These are phyloP conservation scores for Apotomis betuletana DNA, from an alignment of 2,888 invertebrate species.

Conservation along the genomic window DNA sequence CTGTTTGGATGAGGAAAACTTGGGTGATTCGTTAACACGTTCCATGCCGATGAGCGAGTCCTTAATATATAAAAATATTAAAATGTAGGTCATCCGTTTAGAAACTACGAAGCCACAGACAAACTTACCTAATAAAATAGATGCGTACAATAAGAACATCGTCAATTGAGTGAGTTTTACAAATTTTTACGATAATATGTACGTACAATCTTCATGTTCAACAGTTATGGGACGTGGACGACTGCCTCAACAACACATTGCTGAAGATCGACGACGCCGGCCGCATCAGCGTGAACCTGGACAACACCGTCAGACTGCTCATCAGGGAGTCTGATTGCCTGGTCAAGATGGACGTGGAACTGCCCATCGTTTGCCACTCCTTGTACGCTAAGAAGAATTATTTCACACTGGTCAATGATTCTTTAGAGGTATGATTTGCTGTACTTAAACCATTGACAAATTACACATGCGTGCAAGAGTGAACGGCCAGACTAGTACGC, in stretches of 20 bases:
- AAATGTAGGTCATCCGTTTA: no score
- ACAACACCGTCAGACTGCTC: slow-evolving; percentile 88
- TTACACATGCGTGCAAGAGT: neutral
- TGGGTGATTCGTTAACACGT: no score
- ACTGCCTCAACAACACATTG: slow-evolving; percentile 85
- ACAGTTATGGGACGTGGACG: slow-evolving; percentile 86
- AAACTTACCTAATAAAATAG: no score
- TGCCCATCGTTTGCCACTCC: slow-evolving; percentile 92
- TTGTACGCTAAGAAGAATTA: slow-evolving; percentile 90
- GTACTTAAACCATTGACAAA: neutral
- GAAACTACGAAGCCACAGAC: no score
- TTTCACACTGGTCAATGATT: slow-evolving; percentile 89
- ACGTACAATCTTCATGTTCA: neutral
- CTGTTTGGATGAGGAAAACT: no score
- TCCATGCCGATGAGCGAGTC: no score
- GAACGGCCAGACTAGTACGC: no score
- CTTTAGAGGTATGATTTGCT: slow-evolving; percentile 84
- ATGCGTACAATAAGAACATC: no score
- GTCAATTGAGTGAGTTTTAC: no score
- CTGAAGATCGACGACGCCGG: slow-evolving; percentile 86
- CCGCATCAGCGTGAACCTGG: slow-evolving; percentile 89
- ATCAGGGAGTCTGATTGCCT: slow-evolving; percentile 94
- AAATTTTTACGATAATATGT: no score
- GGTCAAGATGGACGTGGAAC: slow-evolving; percentile 90
- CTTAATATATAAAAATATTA: no score